Conservation (phyloP, 2,888 invertebrate genomes). For the Salpingus planirostris region DNA sequence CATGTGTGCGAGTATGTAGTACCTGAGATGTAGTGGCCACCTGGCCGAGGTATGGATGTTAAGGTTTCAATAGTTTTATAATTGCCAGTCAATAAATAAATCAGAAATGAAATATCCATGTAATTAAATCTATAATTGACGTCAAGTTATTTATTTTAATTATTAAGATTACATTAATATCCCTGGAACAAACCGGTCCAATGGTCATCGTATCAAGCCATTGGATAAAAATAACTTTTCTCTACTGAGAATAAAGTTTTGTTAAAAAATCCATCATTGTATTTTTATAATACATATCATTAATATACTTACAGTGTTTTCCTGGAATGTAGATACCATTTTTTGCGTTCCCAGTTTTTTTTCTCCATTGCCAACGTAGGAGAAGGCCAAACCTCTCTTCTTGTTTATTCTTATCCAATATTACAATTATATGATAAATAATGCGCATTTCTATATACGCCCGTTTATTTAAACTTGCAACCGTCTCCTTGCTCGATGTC, state of each 20-base stretch:
- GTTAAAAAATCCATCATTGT: slow-evolving; percentile 4
- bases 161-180: slow-evolving; percentile 14
- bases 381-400: slow-evolving; percentile 14
- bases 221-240: not conserved
- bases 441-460: slow-evolving; percentile 12
- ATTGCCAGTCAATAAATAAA: slow-evolving; percentile 24
- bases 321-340: slow-evolving; percentile 13
- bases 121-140: slow-evolving; percentile 20
- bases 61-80: slow-evolving; percentile 24
- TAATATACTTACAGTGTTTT: slow-evolving; percentile 8
- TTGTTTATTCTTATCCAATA: slow-evolving; percentile 7
- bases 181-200: slow-evolving; percentile 7
- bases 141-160: slow-evolving; percentile 23
- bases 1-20: no score
- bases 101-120: slow-evolving; percentile 22
- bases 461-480: slow-evolving; percentile 3
- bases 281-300: slow-evolving; percentile 7
- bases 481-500: no score
- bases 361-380: slow-evolving; percentile 10
- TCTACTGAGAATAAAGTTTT: not conserved
- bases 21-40: no score
- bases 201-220: slow-evolving; percentile 3
- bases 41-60: slow-evolving; percentile 21
- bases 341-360: slow-evolving; percentile 11
- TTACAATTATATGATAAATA: slow-evolving; percentile 10